Conservation (phyloP, 1,140 invertebrate species). For the Daktulosphaira vitifoliae region DNA sequence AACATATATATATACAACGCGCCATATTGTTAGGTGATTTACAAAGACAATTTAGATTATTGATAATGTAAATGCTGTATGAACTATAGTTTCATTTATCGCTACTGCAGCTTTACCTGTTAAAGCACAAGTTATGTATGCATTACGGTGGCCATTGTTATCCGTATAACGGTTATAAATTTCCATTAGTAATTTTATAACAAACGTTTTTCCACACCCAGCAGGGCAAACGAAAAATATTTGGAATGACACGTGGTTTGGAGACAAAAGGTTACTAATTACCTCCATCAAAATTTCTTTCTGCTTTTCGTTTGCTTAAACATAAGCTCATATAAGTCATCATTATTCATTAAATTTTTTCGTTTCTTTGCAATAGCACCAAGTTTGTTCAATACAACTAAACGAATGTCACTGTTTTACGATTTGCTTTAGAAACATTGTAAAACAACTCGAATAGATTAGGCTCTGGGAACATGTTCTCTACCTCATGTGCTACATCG, state of each 20-base stretch:
- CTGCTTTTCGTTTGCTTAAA: neutral
- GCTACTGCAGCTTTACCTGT: too few relatives aligned
- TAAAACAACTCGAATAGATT: too few relatives aligned
- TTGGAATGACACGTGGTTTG: neutral
- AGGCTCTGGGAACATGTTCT: too few relatives aligned
- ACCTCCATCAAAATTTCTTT: neutral
- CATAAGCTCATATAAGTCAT: neutral
- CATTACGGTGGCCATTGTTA: too few relatives aligned
- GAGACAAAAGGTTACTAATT: neutral
- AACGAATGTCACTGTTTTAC: too few relatives aligned
- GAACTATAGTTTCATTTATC: slow-evolving; percentile 42
- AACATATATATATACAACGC: slow-evolving; percentile 1
- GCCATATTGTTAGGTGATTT: neutral
- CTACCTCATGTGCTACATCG: too few relatives aligned
- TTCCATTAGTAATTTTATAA: too few relatives aligned
- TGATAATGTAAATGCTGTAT: slow-evolving; percentile 40
- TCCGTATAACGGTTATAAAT: too few relatives aligned
- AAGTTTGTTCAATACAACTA: neutral
- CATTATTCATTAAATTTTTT: neutral
- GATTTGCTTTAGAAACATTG: too few relatives aligned
- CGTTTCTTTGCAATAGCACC: neutral
- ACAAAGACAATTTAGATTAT: neutral
- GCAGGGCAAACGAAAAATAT: slow-evolving; percentile 22
- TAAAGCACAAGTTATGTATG: too few relatives aligned
- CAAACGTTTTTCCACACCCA: too few relatives aligned